A percentile compares a stretch with the other conserved stretches of the same genome.
These are phyloP conservation scores for Phortica magna DNA, from an alignment of 2,888 invertebrate genomes.

Conservation along the genomic window DNA sequence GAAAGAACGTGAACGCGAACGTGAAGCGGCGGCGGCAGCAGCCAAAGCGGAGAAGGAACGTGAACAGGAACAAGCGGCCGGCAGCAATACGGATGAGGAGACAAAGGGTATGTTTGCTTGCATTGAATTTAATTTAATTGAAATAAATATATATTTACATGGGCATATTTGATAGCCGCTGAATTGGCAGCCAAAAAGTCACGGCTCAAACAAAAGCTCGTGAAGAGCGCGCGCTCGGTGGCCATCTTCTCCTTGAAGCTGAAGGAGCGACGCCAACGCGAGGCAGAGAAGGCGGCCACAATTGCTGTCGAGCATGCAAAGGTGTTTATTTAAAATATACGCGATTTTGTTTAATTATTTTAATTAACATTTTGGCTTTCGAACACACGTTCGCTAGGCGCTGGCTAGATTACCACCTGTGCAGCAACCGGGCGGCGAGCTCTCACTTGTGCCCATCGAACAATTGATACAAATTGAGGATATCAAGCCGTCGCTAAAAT, in stretches of 20 bases:
- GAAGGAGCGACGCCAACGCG: constrained; percentile 87
- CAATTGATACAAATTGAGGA: constrained; percentile 87
- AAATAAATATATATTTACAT: constrained; percentile 11
- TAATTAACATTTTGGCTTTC: background rate
- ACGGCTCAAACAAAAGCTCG: constrained; percentile 85
- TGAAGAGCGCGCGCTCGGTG: constrained; percentile 90
- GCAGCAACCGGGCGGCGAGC: constrained; percentile 86
- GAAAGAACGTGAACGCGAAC: constrained; percentile 13
- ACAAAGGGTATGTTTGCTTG: constrained; percentile 79
- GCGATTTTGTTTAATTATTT: no score
- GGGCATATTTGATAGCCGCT: constrained; percentile 74
- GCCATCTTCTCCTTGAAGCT: constrained; percentile 91
- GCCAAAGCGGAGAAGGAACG: constrained; percentile 40
- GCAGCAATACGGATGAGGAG: constrained; percentile 79
- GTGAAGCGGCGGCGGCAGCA: constrained; percentile 43
- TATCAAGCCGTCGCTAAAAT: constrained; percentile 72
- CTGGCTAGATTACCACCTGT: constrained; percentile 73
- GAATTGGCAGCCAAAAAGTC: constrained; percentile 84
- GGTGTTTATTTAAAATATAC: constrained; percentile 61
- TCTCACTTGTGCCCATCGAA: constrained; percentile 91
- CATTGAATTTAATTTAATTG: background rate
- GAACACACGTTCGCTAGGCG: constrained; percentile 78
- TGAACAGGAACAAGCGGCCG: constrained; percentile 43
- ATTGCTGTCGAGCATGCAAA: constrained; percentile 81
- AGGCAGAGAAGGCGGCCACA: constrained; percentile 84